Percentiles rank a stretch among this genome's conserved stretches.
phyloP scores from a whole-genome alignment of 2,113 vertebrate genomes.

The Corythaeola cristata region DNA sequence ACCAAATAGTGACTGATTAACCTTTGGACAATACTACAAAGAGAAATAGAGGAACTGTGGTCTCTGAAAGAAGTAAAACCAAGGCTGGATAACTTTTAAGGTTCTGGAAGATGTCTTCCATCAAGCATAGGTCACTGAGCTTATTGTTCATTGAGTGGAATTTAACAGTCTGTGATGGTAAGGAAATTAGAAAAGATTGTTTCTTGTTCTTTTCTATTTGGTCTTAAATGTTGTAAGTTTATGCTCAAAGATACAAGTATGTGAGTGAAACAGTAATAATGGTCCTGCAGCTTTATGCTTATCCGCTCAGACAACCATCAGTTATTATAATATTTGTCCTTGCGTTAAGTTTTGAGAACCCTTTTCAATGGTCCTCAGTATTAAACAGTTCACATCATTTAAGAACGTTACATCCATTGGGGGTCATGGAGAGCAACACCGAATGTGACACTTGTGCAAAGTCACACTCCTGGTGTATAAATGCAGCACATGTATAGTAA shows the following conservation, averaged over 20 bases:
- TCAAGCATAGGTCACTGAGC: background rate
- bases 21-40: background rate
- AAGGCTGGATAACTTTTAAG: background rate
- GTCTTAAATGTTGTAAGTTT: background rate
- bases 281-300: background rate
- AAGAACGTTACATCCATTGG: background rate
- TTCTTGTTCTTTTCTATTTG: background rate
- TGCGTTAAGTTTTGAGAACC: background rate
- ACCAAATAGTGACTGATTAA: background rate
- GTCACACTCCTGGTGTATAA: background rate
- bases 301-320: background rate
- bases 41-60: background rate
- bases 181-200: background rate
- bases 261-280: background rate
- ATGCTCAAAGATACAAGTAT: background rate
- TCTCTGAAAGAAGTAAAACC: background rate
- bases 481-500: rapidly evolving
- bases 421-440: background rate
- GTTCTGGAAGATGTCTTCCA: background rate
- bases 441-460: background rate
- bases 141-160: background rate
- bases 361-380: background rate
- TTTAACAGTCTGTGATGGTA: background rate
- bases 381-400: background rate
- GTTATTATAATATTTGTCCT: background rate